These are phyloP conservation scores for Agrypnus murinus DNA, from an alignment of 2,888 invertebrate genomes.

Conservation along the genomic window DNA sequence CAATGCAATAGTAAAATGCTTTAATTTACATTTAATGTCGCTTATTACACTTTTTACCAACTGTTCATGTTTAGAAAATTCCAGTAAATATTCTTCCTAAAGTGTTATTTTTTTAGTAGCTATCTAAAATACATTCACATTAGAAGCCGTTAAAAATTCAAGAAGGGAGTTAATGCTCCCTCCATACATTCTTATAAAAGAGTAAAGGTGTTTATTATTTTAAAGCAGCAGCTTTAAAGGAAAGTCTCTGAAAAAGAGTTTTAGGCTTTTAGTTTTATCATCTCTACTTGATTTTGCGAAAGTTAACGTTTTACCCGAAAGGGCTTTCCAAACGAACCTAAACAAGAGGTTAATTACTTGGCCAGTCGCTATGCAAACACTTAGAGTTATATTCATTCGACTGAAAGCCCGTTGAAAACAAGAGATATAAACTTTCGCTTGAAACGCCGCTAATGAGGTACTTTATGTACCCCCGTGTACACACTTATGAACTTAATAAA, in stretches of 20 bases:
- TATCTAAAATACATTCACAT: slow-evolving; percentile 24
- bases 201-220: no score
- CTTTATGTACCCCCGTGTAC: slow-evolving; percentile 46
- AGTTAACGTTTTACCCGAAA: slow-evolving; percentile 1
- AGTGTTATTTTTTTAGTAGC: no score
- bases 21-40: no score
- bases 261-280: not conserved
- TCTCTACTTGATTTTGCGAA: slow-evolving; percentile 26
- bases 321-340: slow-evolving; percentile 15
- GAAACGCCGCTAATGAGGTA: slow-evolving; percentile 48
- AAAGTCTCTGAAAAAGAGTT: no score
- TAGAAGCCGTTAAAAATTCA: slow-evolving; percentile 28
- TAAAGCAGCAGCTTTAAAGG: no score
- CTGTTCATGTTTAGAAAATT: no score
- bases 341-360: slow-evolving; percentile 47
- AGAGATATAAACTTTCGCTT: slow-evolving; percentile 36
- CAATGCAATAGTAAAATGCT: no score
- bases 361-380: slow-evolving; percentile 41
- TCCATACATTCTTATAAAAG: no score
- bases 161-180: not conserved
- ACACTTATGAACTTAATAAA: slow-evolving; percentile 51
- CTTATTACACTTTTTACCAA: no score
- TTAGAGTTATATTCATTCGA: slow-evolving; percentile 44
- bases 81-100: no score
- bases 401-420: slow-evolving; percentile 44